A percentile compares a stretch with the other conserved stretches of the same genome.
Conservation (phyloP, 2,888 invertebrate genomes). For the Isoperla grammatica region DNA sequence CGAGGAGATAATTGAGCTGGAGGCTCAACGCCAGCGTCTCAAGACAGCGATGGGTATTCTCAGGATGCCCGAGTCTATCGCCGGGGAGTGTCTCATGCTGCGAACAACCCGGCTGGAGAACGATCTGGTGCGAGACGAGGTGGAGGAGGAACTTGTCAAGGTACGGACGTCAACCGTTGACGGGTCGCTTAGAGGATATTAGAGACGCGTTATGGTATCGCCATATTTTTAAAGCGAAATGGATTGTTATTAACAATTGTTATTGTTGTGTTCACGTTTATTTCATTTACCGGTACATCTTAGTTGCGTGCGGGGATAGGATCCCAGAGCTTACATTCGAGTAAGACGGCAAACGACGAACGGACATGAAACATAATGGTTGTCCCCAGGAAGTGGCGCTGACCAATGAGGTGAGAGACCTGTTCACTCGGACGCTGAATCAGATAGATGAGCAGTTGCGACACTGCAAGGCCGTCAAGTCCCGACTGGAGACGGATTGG, state of each 20-base stretch:
- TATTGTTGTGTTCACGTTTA: too few species aligned
- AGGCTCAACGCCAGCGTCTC: constrained; percentile 42
- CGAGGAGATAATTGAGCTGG: constrained; percentile 63
- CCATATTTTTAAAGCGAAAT: too few species aligned
- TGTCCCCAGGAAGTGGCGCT: constrained; percentile 61
- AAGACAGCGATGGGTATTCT: constrained; percentile 38
- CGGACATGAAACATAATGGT: too few species aligned
- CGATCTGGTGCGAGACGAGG: constrained; percentile 68
- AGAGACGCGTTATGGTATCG: too few species aligned
- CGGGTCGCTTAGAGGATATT: too few species aligned
- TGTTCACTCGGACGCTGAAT: constrained; percentile 55
- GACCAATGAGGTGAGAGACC: constrained; percentile 60
- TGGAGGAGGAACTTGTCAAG: constrained; percentile 71
- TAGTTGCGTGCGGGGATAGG: too few species aligned
- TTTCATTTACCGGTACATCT: too few species aligned
- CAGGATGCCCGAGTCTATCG: constrained; percentile 67
- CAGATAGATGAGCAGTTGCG: constrained; percentile 65
- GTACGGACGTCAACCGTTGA: too few species aligned
- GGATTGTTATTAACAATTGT: too few species aligned
- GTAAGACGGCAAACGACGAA: too few species aligned
- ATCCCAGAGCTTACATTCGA: too few species aligned
- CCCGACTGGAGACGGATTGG: constrained; percentile 83
- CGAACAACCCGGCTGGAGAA: constrained; percentile 63
- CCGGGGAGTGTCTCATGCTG: constrained; percentile 66
- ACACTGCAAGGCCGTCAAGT: constrained; percentile 73